Evolutionary conservation across 2,888 invertebrate species (phyloP).

Genomic region (Xanthia icteritia): DNA sequence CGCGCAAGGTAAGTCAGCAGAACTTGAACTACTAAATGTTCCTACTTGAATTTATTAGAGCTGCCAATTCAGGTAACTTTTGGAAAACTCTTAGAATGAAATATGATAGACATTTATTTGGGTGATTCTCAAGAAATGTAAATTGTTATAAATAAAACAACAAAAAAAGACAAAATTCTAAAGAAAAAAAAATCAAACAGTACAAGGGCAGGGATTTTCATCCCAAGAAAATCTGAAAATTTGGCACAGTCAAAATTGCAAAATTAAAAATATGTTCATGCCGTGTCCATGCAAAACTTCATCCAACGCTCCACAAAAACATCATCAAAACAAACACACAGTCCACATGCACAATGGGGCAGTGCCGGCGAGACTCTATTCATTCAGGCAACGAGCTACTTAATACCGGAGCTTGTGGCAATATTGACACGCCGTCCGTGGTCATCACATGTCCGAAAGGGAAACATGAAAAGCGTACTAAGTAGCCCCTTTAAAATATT

Average conservation of each 20-base stretch:
- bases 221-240: not conserved
- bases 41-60: slow-evolving; percentile 13
- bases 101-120: not conserved
- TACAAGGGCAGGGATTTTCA: no score
- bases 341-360: slow-evolving; percentile 71
- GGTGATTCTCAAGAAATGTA: no score
- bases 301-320: slow-evolving; percentile 64
- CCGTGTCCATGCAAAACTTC: slow-evolving; percentile 27
- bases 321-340: slow-evolving; percentile 77
- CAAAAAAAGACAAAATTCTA: no score
- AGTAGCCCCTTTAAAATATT: slow-evolving; percentile 79
- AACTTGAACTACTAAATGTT: slow-evolving; percentile 20
- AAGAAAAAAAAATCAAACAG: not conserved
- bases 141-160: not conserved
- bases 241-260: not conserved
- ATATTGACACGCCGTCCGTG: slow-evolving; percentile 85
- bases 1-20: slow-evolving; percentile 95
- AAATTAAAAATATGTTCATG: slow-evolving; percentile 22
- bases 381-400: slow-evolving; percentile 85
- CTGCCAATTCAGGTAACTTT: not conserved
- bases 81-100: not conserved
- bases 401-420: slow-evolving; percentile 84
- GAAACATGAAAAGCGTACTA: slow-evolving; percentile 75
- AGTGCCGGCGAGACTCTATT: slow-evolving; percentile 80
- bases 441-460: slow-evolving; percentile 86